phyloP scores from a whole-genome alignment of 2,888 invertebrate species.

The Zaprionus obscuricornis region DNA sequence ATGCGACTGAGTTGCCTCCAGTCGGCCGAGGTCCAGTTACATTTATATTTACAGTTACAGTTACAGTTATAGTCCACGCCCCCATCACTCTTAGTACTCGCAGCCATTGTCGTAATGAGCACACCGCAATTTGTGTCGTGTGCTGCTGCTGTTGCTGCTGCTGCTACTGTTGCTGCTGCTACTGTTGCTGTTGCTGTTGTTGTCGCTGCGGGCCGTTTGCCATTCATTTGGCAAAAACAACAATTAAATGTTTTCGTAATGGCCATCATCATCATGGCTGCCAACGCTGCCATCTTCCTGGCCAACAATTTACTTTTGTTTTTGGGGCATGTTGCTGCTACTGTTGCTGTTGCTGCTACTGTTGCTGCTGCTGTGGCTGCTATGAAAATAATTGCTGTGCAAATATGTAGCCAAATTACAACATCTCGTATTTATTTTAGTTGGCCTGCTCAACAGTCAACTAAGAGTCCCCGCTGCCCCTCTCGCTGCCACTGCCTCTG shows the following conservation, averaged over 20 bases:
- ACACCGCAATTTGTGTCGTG: slow-evolving; percentile 76
- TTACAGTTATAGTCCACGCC: neutral
- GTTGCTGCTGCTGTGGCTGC: slow-evolving; percentile 40
- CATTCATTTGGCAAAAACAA: slow-evolving; percentile 75
- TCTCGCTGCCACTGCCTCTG: too few species aligned
- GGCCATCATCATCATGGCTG: slow-evolving; percentile 62
- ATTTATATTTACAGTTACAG: too few species aligned
- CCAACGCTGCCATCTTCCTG: slow-evolving; percentile 47
- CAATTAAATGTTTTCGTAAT: slow-evolving; percentile 78
- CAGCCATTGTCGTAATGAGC: slow-evolving; percentile 70
- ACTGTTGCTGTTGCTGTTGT: slow-evolving; percentile 27
- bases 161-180: slow-evolving; percentile 39
- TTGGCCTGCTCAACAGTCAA: slow-evolving; percentile 43
- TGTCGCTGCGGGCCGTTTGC: slow-evolving; percentile 69
- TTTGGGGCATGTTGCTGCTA: slow-evolving; percentile 41
- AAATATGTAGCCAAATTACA: slow-evolving; percentile 71
- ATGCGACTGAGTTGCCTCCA: slow-evolving; percentile 19
- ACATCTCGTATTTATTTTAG: slow-evolving; percentile 70
- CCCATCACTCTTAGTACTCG: too few species aligned
- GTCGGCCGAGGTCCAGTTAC: slow-evolving; percentile 22
- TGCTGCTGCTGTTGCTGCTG: slow-evolving; percentile 28
- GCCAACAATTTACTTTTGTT: slow-evolving; percentile 69
- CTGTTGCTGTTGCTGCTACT: slow-evolving; percentile 8
- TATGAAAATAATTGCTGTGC: slow-evolving; percentile 70
- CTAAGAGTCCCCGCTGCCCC: neutral